A percentile compares a stretch with the other conserved stretches of the same genome.
Conservation (phyloP, 2,888 invertebrate species). For the Myathropa florea region DNA sequence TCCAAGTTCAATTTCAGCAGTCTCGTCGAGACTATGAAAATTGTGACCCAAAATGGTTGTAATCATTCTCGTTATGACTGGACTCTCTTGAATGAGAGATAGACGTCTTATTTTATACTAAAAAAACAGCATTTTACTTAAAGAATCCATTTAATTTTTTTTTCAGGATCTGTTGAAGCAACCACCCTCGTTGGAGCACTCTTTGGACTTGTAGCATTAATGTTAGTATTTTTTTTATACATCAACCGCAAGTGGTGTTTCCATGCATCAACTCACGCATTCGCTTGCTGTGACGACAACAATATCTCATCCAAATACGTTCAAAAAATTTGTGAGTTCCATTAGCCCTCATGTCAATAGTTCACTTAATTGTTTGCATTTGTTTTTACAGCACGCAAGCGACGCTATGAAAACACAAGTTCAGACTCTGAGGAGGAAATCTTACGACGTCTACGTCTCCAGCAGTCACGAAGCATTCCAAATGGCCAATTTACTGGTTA, state of each 20-base stretch:
- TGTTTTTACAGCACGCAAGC: constrained; percentile 76
- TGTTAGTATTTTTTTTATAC: constrained; percentile 92
- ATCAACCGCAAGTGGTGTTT: constrained; percentile 90
- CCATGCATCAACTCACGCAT: constrained; percentile 82
- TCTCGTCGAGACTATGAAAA: too few relatives aligned
- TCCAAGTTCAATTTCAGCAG: too few relatives aligned
- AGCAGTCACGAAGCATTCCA: constrained; percentile 80
- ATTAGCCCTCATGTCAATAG: neutral
- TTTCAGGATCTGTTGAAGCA: constrained; percentile 86
- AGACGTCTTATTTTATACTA: neutral
- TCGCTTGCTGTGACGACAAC: constrained; percentile 84
- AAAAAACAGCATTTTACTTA: neutral
- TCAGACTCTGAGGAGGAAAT: constrained; percentile 89
- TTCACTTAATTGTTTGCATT: neutral
- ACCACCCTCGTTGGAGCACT: constrained; percentile 94
- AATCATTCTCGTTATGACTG: too few relatives aligned
- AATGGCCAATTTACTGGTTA: constrained; percentile 77
- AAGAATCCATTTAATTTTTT: neutral
- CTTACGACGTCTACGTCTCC: constrained; percentile 82
- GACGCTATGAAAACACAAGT: constrained; percentile 82
- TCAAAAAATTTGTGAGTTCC: constrained; percentile 79
- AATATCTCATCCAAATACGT: constrained; percentile 79
- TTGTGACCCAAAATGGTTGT: too few relatives aligned
- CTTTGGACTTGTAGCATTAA: constrained; percentile 90
- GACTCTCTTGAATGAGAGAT: neutral